phyloP scores from a whole-genome alignment of 2,888 invertebrate species.

The Troilus luridus region DNA sequence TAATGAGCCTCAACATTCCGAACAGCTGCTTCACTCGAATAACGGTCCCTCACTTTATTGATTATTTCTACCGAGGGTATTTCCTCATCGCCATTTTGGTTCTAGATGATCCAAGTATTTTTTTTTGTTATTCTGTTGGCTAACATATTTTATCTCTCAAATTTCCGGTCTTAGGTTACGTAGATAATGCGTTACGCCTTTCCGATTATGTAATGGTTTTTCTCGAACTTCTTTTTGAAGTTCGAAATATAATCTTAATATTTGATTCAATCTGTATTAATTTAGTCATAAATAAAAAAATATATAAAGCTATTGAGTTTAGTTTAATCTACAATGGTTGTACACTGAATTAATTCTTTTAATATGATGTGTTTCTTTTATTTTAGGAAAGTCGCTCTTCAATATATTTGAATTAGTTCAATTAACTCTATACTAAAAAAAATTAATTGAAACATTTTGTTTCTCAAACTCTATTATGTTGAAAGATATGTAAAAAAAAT shows the following conservation, averaged over 20 bases:
- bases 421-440: too few relatives aligned
- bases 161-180: neutral
- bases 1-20: neutral
- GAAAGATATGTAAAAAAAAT: too few relatives aligned
- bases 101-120: neutral
- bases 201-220: constrained; percentile 3
- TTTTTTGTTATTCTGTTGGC: neutral
- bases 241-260: neutral
- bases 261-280: too few relatives aligned
- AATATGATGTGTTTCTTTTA: too few relatives aligned
- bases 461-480: too few relatives aligned
- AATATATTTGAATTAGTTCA: too few relatives aligned
- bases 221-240: neutral
- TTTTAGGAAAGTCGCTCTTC: too few relatives aligned
- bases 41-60: neutral
- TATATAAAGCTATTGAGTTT: too few relatives aligned
- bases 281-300: too few relatives aligned
- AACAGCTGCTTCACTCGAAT: neutral
- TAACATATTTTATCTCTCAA: constrained; percentile 25
- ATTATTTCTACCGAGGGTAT: neutral
- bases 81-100: neutral
- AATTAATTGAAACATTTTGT: too few relatives aligned
- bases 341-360: too few relatives aligned
- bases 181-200: neutral
- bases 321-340: too few relatives aligned